Evolutionary conservation across 2,113 vertebrate genomes (phyloP).

Genomic region (Oreochromis aureus): DNA sequence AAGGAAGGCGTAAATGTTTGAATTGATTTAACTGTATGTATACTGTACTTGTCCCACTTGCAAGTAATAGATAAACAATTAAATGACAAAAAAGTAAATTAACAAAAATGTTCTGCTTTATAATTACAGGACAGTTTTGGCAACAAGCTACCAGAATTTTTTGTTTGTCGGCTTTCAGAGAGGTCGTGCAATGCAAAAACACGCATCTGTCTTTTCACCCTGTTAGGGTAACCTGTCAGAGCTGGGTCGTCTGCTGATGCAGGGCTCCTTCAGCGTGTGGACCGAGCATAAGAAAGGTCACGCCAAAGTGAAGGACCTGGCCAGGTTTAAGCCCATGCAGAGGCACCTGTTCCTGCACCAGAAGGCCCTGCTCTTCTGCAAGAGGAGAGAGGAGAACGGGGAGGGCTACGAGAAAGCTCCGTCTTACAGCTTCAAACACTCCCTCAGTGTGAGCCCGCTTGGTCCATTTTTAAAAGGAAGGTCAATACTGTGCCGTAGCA

Average conservation of each 20-base stretch:
- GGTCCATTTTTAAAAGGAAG: accelerated
- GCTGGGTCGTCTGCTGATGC: constrained; percentile 92
- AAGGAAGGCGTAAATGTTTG: neutral
- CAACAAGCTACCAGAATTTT: neutral
- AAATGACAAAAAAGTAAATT: accelerated
- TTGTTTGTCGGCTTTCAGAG: neutral
- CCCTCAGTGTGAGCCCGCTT: constrained; percentile 80
- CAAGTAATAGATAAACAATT: accelerated
- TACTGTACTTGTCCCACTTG: neutral
- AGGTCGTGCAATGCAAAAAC: neutral
- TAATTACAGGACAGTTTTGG: neutral
- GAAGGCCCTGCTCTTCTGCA: constrained; percentile 94
- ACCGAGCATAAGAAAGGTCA: constrained; percentile 96
- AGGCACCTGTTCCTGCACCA: constrained; percentile 93
- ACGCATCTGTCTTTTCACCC: neutral
- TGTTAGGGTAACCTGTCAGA: constrained; percentile 89
- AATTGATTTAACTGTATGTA: neutral
- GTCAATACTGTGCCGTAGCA: accelerated
- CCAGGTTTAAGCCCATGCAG: constrained; percentile 98
- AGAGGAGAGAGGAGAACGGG: constrained; percentile 91
- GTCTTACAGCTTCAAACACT: constrained; percentile 97
- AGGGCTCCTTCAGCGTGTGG: constrained; percentile 97
- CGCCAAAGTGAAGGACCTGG: constrained; percentile 93
- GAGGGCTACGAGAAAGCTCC: constrained; percentile 98
- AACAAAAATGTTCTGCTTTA: neutral